These are phyloP conservation scores for Pluvianellus socialis DNA, from an alignment of 2,113 vertebrate genomes.

Conservation along the genomic window DNA sequence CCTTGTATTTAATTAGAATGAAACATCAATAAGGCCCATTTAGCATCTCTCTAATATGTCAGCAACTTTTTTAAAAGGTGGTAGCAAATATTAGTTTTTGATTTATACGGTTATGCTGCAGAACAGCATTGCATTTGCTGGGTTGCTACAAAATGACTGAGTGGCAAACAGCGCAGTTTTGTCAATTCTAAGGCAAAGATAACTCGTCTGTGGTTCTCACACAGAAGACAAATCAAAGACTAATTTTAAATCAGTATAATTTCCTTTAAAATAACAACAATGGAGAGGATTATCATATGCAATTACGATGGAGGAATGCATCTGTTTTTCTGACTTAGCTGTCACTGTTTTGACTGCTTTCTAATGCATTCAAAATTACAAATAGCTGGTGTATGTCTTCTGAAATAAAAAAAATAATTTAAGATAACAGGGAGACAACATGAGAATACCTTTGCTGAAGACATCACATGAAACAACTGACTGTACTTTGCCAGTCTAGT, in stretches of 20 bases:
- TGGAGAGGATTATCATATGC: background rate
- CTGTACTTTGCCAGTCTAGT: background rate
- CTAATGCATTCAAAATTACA: conserved; percentile 7
- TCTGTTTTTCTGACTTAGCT: conserved; percentile 42
- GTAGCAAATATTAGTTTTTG: conserved; percentile 61
- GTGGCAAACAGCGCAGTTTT: background rate
- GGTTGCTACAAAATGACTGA: background rate
- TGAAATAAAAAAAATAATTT: background rate
- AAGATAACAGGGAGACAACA: background rate
- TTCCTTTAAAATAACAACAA: conserved; percentile 40
- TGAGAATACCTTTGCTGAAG: background rate
- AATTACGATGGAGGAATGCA: background rate
- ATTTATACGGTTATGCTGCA: conserved; percentile 50
- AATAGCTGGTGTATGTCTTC: background rate
- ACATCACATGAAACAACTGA: background rate
- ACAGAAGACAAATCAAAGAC: conserved; percentile 16
- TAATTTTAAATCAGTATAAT: conserved; percentile 48
- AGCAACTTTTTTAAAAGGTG: conserved; percentile 47
- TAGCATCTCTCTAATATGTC: conserved; percentile 46
- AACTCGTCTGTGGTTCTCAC: background rate
- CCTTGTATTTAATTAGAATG: conserved; percentile 69
- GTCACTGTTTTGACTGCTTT: conserved; percentile 18
- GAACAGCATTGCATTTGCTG: background rate
- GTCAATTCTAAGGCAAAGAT: conserved; percentile 14
- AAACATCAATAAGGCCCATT: conserved; percentile 68